phyloP scores from a whole-genome alignment of 2,797 vertebrate species.

The Clarias laeviceps region DNA sequence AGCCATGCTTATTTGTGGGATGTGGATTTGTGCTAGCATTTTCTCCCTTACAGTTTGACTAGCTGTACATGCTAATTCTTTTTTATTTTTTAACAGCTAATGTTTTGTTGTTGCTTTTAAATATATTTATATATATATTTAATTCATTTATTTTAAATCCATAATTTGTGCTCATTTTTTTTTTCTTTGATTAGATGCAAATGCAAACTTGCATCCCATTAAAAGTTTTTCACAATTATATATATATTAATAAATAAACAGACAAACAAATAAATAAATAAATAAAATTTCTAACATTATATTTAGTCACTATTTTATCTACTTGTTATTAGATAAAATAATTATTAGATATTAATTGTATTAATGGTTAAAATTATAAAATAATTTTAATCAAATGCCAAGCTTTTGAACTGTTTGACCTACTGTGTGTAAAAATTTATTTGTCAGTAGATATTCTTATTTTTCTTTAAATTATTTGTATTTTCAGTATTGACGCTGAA shows the following conservation, averaged over 20 bases:
- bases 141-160: not conserved
- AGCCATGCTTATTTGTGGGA: not conserved
- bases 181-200: not conserved
- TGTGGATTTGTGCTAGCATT: not conserved
- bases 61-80: not conserved
- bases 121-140: too few species aligned
- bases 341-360: too few species aligned
- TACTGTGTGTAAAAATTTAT: not conserved
- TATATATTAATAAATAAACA: too few species aligned
- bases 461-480: not conserved
- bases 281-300: not conserved
- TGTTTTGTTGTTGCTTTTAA: not conserved
- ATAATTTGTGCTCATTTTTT: not conserved
- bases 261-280: too few species aligned
- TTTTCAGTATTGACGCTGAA: not conserved
- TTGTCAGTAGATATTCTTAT: not conserved
- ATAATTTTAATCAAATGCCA: not conserved
- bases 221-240: not conserved
- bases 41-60: not conserved
- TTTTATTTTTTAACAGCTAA: not conserved
- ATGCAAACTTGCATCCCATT: not conserved
- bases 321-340: too few species aligned
- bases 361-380: too few species aligned
- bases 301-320: not conserved
- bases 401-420: not conserved